Evolutionary conservation across 2,797 vertebrate species (phyloP).

Genomic region (Phalanger gymnotis): DNA sequence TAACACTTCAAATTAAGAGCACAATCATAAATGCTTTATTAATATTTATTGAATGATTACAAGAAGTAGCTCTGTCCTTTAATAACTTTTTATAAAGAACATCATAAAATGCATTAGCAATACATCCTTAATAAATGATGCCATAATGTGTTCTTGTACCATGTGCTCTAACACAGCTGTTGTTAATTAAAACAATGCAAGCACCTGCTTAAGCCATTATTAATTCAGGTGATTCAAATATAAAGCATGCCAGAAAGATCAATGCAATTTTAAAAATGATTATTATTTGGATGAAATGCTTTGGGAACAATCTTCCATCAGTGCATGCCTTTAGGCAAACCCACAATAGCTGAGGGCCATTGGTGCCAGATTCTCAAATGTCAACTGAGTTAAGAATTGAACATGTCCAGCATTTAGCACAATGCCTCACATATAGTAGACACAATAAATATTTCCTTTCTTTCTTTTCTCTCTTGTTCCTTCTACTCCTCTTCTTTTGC

Average conservation of each 20-base stretch:
- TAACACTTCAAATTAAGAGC: constrained; percentile 61
- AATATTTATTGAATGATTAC: constrained; percentile 68
- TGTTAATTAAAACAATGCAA: constrained; percentile 67
- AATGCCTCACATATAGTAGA: background rate
- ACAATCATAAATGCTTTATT: constrained; percentile 60
- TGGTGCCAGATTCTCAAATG: background rate
- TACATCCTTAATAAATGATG: constrained; percentile 60
- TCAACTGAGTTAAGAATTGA: background rate
- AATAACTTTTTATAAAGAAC: constrained; percentile 58
- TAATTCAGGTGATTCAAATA: constrained; percentile 48
- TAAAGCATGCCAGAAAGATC: constrained; percentile 44
- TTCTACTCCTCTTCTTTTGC: background rate
- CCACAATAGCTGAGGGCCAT: background rate
- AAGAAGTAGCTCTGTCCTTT: constrained; percentile 50
- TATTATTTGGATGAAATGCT: constrained; percentile 32
- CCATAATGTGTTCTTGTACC: constrained; percentile 48
- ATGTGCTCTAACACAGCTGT: constrained; percentile 46
- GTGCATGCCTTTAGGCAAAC: background rate
- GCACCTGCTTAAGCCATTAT: constrained; percentile 33
- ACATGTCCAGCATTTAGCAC: background rate
- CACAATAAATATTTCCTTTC: background rate
- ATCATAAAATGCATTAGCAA: constrained; percentile 52
- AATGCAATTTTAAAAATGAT: constrained; percentile 39
- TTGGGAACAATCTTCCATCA: background rate
- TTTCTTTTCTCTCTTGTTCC: background rate